Percentiles rank a stretch among this genome's conserved stretches.
These are phyloP conservation scores for Cryptophagus acutangulus DNA, from an alignment of 2,888 invertebrate species.

Conservation along the genomic window DNA sequence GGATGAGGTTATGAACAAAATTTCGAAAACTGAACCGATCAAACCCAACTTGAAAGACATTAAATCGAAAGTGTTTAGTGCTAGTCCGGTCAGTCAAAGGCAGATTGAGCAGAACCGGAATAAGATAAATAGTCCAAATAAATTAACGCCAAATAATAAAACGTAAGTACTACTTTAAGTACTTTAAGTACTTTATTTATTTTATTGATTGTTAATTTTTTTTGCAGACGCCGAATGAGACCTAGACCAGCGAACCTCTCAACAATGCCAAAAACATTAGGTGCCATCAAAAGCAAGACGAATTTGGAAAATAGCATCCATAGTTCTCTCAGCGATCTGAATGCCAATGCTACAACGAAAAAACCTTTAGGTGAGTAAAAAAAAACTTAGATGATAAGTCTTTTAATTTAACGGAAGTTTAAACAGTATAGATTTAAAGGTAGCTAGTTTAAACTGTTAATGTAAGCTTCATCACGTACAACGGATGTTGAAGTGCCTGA, in stretches of 20 bases:
- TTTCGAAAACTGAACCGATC: constrained; percentile 66
- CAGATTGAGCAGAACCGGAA: constrained; percentile 10
- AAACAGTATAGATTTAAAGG: too few species aligned
- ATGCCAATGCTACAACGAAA: constrained; percentile 47
- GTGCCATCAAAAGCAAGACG: constrained; percentile 48
- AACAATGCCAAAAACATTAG: constrained; percentile 54
- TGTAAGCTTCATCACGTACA: too few species aligned
- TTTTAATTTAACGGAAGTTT: too few species aligned
- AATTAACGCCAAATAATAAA: constrained; percentile 37
- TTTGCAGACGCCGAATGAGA: constrained; percentile 52
- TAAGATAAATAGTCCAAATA: constrained; percentile 21
- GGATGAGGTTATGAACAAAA: constrained; percentile 81
- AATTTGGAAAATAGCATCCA: constrained; percentile 53
- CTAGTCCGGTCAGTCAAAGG: constrained; percentile 17
- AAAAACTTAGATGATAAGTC: too few species aligned
- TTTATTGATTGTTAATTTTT: constrained; percentile 3
- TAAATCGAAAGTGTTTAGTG: constrained; percentile 66
- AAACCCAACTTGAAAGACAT: constrained; percentile 77
- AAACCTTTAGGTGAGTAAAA: too few species aligned
- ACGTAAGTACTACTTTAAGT: constrained; percentile 31
- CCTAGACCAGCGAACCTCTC: constrained; percentile 34
- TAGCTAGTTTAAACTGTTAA: too few species aligned
- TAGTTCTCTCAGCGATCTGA: constrained; percentile 68
- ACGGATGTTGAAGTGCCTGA: too few species aligned
- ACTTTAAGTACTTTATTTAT: constrained; percentile 1